These are phyloP conservation scores for Xestoiulus laeticollis DNA, from an alignment of 2,888 invertebrate genomes.

Conservation along the genomic window DNA sequence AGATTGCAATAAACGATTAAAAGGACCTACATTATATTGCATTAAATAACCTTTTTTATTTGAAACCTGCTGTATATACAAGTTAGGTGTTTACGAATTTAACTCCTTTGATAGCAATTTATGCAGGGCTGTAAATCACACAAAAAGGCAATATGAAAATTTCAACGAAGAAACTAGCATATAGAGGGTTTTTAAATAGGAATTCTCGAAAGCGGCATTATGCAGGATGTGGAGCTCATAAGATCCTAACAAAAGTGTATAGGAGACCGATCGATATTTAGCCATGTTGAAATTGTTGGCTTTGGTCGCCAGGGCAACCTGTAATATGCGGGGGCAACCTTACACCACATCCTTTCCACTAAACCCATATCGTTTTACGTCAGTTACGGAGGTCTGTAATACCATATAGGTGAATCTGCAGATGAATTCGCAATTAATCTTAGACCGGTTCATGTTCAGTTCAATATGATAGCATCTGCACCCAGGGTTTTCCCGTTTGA, in stretches of 20 bases:
- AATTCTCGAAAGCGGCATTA: not conserved
- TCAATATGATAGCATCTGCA: not conserved
- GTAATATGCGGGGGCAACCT: slow-evolving; percentile 39
- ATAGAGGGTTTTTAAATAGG: not conserved
- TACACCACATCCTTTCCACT: slow-evolving; percentile 29
- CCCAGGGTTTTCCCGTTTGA: not conserved
- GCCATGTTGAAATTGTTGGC: slow-evolving; percentile 31
- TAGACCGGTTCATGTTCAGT: not conserved
- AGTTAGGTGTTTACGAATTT: not conserved
- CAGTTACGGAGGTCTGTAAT: not conserved
- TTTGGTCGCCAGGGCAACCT: slow-evolving; percentile 42
- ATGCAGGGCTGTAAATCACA: not conserved
- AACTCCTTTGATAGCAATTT: not conserved
- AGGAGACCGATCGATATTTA: slow-evolving; percentile 18
- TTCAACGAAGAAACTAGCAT: not conserved
- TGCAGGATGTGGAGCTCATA: not conserved
- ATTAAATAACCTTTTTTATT: not conserved
- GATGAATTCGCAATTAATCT: slow-evolving; percentile 12
- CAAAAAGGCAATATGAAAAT: not conserved
- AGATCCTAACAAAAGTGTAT: not conserved
- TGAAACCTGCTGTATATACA: not conserved
- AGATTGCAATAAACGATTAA: not conserved
- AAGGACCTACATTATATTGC: not conserved
- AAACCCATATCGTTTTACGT: slow-evolving; percentile 22
- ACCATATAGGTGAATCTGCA: not conserved